Conservation (phyloP, 2,888 invertebrate genomes). For the Drosophila hamatofila region DNA sequence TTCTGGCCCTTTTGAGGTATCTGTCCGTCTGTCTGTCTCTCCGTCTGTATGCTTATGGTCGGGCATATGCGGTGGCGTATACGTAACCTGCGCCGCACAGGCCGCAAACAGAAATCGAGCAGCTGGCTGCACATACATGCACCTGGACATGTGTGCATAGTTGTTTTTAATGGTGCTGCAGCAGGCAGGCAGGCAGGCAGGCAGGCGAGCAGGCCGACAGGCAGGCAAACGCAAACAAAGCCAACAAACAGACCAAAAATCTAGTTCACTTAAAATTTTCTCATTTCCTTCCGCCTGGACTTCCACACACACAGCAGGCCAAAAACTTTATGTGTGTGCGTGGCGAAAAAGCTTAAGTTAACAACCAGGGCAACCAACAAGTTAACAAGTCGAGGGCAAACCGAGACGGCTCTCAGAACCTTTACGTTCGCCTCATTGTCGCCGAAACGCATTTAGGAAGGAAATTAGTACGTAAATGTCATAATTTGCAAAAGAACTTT, state of each 20-base stretch:
- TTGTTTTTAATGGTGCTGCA: conserved; percentile 47
- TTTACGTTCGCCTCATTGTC: conserved; percentile 52
- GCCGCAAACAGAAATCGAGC: conserved; percentile 52
- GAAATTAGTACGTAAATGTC: conserved; percentile 79
- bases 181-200: conserved; percentile 11
- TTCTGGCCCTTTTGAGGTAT: conserved; percentile 43
- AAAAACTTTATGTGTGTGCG: conserved; percentile 29
- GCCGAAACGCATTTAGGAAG: conserved; percentile 78
- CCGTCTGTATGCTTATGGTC: conserved; percentile 19
- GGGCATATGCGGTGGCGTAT: conserved; percentile 47
- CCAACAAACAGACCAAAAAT: conserved; percentile 73
- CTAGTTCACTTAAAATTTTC: conserved; percentile 80
- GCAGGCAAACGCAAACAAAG: conserved; percentile 48
- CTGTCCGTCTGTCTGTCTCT: conserved; percentile 1
- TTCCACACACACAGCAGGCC: conserved; percentile 15
- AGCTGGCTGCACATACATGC: conserved; percentile 26
- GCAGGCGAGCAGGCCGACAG: background rate
- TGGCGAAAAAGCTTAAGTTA: conserved; percentile 73
- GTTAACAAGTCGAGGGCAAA: background rate
- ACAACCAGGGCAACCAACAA: too few species aligned
- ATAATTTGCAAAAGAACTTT: conserved; percentile 76
- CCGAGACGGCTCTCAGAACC: background rate
- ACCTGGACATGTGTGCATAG: conserved; percentile 31
- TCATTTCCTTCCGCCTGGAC: conserved; percentile 71
- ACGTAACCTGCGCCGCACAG: conserved; percentile 37